Evolutionary conservation across 1,140 invertebrate species (phyloP).

Genomic region (Drosophila ananassae): DNA sequence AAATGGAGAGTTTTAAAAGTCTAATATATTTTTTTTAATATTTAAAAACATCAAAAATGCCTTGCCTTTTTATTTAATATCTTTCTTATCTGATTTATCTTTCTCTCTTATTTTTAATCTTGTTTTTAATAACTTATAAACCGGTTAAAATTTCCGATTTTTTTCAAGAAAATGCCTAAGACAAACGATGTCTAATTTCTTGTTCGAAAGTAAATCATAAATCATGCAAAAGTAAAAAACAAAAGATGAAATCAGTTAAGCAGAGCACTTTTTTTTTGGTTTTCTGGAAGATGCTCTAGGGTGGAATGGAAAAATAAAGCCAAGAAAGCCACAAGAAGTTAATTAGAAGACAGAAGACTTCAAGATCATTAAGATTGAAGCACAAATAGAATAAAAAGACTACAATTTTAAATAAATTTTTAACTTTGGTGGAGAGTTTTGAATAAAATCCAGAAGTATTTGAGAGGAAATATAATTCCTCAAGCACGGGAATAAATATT

Average conservation of each 20-base stretch:
- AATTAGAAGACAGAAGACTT: conserved; percentile 26
- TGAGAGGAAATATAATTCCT: neutral
- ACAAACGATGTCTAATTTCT: conserved; percentile 6
- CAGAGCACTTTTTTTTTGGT: conserved; percentile 28
- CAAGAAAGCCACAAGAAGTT: conserved; percentile 8
- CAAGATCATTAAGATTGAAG: neutral
- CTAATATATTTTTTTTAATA: too few species aligned
- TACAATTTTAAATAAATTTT: neutral
- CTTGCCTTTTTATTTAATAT: too few species aligned
- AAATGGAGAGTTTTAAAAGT: too few species aligned
- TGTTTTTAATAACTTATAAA: neutral
- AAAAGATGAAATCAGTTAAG: conserved; percentile 35
- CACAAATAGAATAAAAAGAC: neutral
- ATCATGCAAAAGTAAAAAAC: conserved; percentile 37
- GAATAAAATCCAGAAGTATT: neutral
- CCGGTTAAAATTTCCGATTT: neutral
- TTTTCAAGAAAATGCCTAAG: neutral
- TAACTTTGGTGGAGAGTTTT: neutral
- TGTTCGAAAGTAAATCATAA: conserved; percentile 36
- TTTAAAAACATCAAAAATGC: too few species aligned
- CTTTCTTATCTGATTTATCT: neutral
- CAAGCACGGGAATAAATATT: neutral
- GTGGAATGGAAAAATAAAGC: conserved; percentile 5
- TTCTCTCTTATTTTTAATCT: neutral
- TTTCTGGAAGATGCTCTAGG: conserved; percentile 8